These are phyloP conservation scores for Salmo trutta DNA, from an alignment of 2,797 vertebrate species.

Conservation along the genomic window DNA sequence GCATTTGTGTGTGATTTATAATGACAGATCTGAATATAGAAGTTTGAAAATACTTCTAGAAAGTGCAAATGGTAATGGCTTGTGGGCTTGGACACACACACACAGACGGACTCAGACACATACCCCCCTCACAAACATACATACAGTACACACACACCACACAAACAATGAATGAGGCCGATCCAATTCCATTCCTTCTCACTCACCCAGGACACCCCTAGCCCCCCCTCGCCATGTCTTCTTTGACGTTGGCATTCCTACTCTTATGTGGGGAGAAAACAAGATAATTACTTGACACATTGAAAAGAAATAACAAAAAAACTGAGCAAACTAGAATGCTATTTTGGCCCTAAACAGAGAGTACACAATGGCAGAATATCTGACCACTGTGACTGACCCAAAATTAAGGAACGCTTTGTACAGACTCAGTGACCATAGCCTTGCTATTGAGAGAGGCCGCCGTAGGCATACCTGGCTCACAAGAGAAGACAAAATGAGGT, in stretches of 20 bases:
- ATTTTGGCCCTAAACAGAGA: no score
- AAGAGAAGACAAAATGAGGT: no score
- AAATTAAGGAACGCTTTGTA: no score
- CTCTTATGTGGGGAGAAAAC: neutral
- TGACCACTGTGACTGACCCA: no score
- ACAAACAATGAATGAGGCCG: neutral
- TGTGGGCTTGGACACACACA: neutral
- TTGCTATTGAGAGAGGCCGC: no score
- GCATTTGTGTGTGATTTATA: conserved; percentile 9
- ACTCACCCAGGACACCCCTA: conserved; percentile 6
- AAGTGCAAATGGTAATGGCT: neutral
- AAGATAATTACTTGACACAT: no score
- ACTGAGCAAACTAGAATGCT: no score
- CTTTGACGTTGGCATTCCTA: neutral
- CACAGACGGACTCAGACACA: neutral
- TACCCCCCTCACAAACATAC: conserved; percentile 11
- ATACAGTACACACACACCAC: neutral
- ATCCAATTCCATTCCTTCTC: conserved; percentile 1
- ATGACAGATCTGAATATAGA: neutral
- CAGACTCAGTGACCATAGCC: no score
- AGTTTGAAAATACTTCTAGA: neutral
- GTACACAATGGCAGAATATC: no score
- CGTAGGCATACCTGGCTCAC: no score
- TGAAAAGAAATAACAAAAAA: no score
- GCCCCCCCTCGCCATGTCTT: conserved; percentile 18